These are phyloP conservation scores for Hyles lineata DNA, from an alignment of 2,888 invertebrate genomes.

Conservation along the genomic window DNA sequence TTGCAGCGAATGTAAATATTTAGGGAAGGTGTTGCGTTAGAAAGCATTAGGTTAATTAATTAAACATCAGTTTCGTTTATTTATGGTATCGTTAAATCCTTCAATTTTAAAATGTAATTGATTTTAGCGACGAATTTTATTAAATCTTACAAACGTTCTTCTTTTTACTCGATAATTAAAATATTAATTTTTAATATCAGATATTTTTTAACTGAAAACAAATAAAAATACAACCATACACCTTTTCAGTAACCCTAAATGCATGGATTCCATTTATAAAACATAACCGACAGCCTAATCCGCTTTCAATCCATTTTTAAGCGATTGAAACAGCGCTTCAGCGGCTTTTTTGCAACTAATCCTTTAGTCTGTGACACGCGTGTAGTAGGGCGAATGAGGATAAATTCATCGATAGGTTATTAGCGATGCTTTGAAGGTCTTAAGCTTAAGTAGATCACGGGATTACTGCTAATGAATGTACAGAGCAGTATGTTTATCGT, in stretches of 20 bases:
- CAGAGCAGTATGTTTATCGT: conserved; percentile 4
- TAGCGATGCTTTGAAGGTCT: conserved; percentile 38
- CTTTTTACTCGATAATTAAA: too few species aligned
- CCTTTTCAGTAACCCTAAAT: neutral
- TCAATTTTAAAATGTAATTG: too few species aligned
- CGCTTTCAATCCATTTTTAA: conserved; percentile 8
- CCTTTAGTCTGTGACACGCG: neutral
- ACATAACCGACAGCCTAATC: conserved; percentile 26
- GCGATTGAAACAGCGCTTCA: neutral
- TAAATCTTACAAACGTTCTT: too few species aligned
- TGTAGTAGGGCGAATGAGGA: conserved; percentile 33
- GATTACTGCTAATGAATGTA: conserved; percentile 36
- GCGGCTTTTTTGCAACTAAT: conserved; percentile 11
- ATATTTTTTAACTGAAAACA: too few species aligned
- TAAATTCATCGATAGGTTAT: conserved; percentile 38
- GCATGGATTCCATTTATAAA: neutral
- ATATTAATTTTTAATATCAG: too few species aligned
- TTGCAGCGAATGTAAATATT: too few species aligned
- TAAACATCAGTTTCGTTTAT: too few species aligned
- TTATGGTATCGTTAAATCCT: too few species aligned
- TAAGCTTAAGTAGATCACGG: conserved; percentile 43
- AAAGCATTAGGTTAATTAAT: too few species aligned
- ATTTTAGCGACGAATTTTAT: too few species aligned
- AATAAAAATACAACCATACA: too few species aligned
- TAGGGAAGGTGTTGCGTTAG: too few species aligned